Base-by-base conservation (phyloP, 2,888 invertebrate species). In the Quadroppia sp. region DNA sequence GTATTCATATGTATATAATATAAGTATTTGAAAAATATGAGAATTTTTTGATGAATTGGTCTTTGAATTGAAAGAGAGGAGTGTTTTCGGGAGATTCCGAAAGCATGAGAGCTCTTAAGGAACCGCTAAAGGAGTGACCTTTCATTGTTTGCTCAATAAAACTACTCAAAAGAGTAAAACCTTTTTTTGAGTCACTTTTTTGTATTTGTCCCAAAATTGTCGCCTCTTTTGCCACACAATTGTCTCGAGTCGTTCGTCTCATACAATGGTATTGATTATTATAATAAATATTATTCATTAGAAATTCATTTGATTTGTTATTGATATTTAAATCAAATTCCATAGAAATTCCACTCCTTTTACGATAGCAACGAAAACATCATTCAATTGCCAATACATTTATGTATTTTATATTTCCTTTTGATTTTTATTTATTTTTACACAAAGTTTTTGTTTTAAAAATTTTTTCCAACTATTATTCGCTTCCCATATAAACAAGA, bases 101-200 rank as follows among this genome's bases (percentile, higher is more conserved):
- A 25, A 25, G 25, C 25, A 7, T 20, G 2, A 25, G 53, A 53
- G 53, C 23, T 9, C 30, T 28, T 30, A 30, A 61, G 59, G 59
- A 61, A 59, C 59, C 59, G 59, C 59, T 61, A 61, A n/a, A 61
- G 59, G 59, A 61, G 32, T 61, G 59, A 61, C 59, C 59, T 61
- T 13, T 32, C 30, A 61, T 61, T 61, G 59, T 61, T 32, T 61
- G 32, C 30, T n/a, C 59, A 61, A 61, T 61, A 61, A 61, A 61
- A 53, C 53, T 53, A 17, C 20, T 53, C 25, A 20, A 13, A 11
- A 32, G 30, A 30, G 59, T 53, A 61, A 59, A 61, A 61, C 59
- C n/a, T 30, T 61, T 30, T 56, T 56, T 61, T 61, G 15, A 32
- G 32, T 32, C 2, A 61, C 59, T 61, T 61, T 53, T 53, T 53